Evolutionary conservation across 2,888 invertebrate genomes (phyloP).

Genomic region (Sarcophaga rosellei): DNA sequence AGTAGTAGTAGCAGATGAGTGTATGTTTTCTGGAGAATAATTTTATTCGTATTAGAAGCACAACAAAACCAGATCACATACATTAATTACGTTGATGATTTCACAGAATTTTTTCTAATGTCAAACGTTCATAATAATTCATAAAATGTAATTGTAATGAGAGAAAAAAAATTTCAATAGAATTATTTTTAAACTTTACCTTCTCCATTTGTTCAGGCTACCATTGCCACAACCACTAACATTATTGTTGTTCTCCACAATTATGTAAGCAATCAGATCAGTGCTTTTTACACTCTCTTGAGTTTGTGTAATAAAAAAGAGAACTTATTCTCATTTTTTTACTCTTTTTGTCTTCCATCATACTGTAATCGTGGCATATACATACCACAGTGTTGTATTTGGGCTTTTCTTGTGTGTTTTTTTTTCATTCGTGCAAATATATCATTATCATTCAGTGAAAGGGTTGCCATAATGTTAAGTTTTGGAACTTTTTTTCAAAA

Average conservation of each 20-base stretch:
- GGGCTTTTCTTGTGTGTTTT: too few relatives aligned
- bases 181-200: too few relatives aligned
- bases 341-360: too few relatives aligned
- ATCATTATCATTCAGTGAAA: constrained; percentile 30
- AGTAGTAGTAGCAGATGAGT: neutral
- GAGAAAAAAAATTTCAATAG: too few relatives aligned
- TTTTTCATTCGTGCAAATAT: neutral
- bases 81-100: neutral
- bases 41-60: neutral
- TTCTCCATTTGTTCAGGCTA: too few relatives aligned
- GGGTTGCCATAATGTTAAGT: constrained; percentile 18
- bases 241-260: too few relatives aligned
- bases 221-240: too few relatives aligned
- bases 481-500: neutral
- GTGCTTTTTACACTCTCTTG: neutral
- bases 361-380: constrained; percentile 41
- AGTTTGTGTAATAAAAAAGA: too few relatives aligned
- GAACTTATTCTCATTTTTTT: too few relatives aligned
- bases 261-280: too few relatives aligned
- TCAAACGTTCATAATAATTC: neutral
- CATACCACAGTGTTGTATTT: constrained; percentile 32
- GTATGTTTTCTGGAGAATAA: neutral
- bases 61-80: neutral
- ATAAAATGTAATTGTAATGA: neutral
- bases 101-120: neutral